Conservation (phyloP, 2,888 invertebrate species). For the Anthrax anthrax region DNA sequence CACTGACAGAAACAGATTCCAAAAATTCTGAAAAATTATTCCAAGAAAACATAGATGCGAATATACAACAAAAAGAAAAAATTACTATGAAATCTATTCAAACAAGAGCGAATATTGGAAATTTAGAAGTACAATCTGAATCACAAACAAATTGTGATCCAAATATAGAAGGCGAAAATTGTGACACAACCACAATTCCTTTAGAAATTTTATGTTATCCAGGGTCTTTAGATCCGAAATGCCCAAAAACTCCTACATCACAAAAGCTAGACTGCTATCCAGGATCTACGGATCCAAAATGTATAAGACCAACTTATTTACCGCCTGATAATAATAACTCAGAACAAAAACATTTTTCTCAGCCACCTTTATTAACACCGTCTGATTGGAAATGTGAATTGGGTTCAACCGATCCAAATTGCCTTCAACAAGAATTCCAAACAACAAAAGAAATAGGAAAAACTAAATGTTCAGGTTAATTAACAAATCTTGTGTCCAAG, state of each 20-base stretch:
- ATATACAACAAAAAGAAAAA: conserved; percentile 15
- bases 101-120: too few relatives aligned
- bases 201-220: conserved; percentile 17
- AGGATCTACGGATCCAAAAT: conserved; percentile 23
- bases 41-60: conserved; percentile 27
- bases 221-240: conserved; percentile 25
- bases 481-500: too few relatives aligned
- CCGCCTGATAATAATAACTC: too few relatives aligned
- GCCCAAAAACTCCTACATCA: conserved; percentile 17
- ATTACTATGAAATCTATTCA: too few relatives aligned
- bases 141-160: too few relatives aligned
- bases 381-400: conserved; percentile 17
- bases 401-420: conserved; percentile 18
- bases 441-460: too few relatives aligned
- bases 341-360: too few relatives aligned
- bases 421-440: too few relatives aligned
- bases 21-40: background rate
- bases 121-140: too few relatives aligned
- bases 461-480: too few relatives aligned
- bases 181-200: conserved; percentile 19
- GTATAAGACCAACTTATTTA: conserved; percentile 27
- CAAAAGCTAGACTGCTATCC: conserved; percentile 17
- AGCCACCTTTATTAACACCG: too few relatives aligned
- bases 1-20: conserved; percentile 13
- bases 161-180: too few relatives aligned